Evolutionary conservation across 2,888 invertebrate genomes (phyloP).

Genomic region (Hydroisotoma schaefferi): DNA sequence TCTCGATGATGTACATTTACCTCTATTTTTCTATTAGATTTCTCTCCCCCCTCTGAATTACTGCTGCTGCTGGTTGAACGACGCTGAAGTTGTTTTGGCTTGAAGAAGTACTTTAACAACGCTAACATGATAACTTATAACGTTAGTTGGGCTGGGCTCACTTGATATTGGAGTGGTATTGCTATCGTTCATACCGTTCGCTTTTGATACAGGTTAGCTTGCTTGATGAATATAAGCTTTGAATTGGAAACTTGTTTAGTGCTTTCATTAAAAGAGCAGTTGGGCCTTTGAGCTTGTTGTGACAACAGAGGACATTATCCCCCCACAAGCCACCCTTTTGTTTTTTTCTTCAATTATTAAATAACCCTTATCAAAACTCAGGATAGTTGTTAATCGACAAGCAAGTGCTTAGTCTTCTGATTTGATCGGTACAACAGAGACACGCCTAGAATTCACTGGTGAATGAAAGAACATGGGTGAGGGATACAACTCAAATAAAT

Average conservation of each 20-base stretch:
- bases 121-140: too few relatives aligned
- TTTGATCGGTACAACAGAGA: background rate
- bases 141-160: background rate
- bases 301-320: conserved; percentile 22
- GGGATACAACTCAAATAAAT: background rate
- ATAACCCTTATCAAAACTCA: background rate
- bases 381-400: too few relatives aligned
- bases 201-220: too few relatives aligned
- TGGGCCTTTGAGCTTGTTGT: conserved; percentile 2
- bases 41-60: background rate
- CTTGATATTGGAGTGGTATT: too few relatives aligned
- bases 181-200: too few relatives aligned
- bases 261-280: background rate
- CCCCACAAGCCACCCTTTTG: background rate
- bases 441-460: background rate
- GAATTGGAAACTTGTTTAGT: conserved; percentile 6
- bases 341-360: background rate
- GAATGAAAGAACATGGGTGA: background rate
- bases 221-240: too few relatives aligned
- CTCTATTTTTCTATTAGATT: background rate
- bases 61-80: too few relatives aligned
- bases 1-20: too few relatives aligned
- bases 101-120: background rate
- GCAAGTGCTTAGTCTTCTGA: background rate
- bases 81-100: too few relatives aligned